Evolutionary conservation across 2,888 invertebrate species (phyloP).

Genomic region (Adelphocoris suturalis): DNA sequence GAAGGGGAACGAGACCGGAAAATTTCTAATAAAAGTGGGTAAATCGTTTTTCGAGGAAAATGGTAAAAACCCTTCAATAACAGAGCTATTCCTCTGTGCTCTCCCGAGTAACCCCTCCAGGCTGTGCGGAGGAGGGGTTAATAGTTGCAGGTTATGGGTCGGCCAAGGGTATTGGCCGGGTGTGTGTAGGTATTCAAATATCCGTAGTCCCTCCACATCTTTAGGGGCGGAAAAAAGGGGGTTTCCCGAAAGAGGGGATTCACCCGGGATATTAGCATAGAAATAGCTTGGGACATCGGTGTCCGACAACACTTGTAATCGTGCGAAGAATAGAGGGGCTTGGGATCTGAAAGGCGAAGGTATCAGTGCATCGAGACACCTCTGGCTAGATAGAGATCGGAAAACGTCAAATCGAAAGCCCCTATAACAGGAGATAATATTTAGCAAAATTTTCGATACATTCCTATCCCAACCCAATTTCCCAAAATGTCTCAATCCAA

Average conservation of each 20-base stretch:
- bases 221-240: not conserved
- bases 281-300: constrained; percentile 38
- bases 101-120: not conserved
- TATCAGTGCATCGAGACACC: not conserved
- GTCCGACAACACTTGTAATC: constrained; percentile 47
- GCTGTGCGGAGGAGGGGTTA: not conserved
- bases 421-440: not conserved
- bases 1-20: not conserved
- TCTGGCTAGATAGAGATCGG: not conserved
- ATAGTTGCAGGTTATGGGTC: constrained; percentile 20
- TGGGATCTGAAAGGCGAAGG: not conserved
- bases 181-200: constrained; percentile 17
- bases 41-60: not conserved
- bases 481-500: no score
- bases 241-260: constrained; percentile 37
- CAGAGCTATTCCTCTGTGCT: constrained; percentile 20
- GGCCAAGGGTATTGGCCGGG: constrained; percentile 8
- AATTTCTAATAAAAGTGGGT: constrained; percentile 30
- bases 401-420: not conserved
- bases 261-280: constrained; percentile 44
- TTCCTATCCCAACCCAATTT: no score
- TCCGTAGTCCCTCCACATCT: not conserved
- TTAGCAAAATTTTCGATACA: no score
- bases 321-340: constrained; percentile 17
- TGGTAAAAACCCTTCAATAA: constrained; percentile 30